Evolutionary conservation across 30 jellyfish, hydroid and myxozoan genomes (phyloP).

Genomic region (Aurelia aurita complex sp. Pacific): DNA sequence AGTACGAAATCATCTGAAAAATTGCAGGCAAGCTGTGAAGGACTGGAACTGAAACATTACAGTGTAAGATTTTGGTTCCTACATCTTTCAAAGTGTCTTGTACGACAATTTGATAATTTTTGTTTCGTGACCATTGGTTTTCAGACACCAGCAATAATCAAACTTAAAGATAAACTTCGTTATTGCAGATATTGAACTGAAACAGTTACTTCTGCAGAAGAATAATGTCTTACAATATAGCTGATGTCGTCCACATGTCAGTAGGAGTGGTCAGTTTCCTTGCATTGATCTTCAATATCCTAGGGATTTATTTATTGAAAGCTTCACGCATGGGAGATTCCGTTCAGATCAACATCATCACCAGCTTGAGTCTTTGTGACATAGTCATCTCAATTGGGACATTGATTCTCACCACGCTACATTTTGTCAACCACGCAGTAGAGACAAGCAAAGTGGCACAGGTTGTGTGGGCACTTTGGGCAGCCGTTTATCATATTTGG

Average conservation of each 20-base stretch:
- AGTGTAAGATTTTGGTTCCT: too few relatives aligned
- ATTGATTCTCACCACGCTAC: background rate
- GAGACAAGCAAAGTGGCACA: background rate
- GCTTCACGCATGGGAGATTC: background rate
- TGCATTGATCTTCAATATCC: background rate
- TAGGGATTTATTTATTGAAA: constrained; percentile 6
- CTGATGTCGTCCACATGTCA: background rate
- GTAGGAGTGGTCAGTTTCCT: background rate
- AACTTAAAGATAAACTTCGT: too few relatives aligned
- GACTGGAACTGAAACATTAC: too few relatives aligned
- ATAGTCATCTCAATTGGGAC: background rate
- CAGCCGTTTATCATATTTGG: background rate
- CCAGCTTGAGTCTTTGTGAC: background rate
- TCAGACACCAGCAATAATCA: too few relatives aligned
- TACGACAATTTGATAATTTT: too few relatives aligned
- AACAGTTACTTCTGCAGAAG: too few relatives aligned
- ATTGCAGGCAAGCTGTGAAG: too few relatives aligned
- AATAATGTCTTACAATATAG: too few relatives aligned
- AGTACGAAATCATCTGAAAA: too few relatives aligned
- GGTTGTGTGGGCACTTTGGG: background rate
- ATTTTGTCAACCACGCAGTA: background rate
- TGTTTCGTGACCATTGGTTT: too few relatives aligned
- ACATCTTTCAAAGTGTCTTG: too few relatives aligned
- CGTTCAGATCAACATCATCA: background rate
- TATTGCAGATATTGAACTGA: too few relatives aligned